Evolutionary conservation across 2,888 invertebrate species (phyloP).

Genomic region (Perithous albicinctus): DNA sequence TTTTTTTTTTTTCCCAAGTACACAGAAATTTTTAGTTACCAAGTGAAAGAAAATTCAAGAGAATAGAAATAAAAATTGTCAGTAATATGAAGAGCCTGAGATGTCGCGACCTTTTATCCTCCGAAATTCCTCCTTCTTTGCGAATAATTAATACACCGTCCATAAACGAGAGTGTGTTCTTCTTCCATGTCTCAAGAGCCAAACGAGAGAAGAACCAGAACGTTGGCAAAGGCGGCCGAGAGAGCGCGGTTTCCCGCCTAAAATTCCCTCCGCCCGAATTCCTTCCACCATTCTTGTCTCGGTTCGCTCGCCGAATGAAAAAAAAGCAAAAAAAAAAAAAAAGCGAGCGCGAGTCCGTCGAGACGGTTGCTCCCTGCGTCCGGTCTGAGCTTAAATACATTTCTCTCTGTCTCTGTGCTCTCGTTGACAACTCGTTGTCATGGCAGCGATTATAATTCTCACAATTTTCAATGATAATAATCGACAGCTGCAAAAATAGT

Average conservation of each 20-base stretch:
- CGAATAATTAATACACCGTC: constrained; percentile 57
- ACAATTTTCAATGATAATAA: constrained; percentile 5
- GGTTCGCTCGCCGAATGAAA: constrained; percentile 37
- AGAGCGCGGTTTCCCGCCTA: constrained; percentile 68
- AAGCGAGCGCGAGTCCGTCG: constrained; percentile 24
- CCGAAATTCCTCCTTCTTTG: constrained; percentile 40
- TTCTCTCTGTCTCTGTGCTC: not conserved
- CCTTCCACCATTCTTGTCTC: constrained; percentile 36
- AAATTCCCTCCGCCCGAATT: constrained; percentile 65
- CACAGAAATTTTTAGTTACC: not conserved
- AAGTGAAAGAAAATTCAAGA: not conserved
- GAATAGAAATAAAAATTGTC: not conserved
- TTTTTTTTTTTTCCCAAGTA: not conserved
- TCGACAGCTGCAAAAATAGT: not conserved
- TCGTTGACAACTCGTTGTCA: constrained; percentile 61
- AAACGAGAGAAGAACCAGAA: constrained; percentile 10
- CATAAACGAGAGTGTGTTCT: constrained; percentile 21
- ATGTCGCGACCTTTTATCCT: constrained; percentile 21
- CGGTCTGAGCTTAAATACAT: not conserved
- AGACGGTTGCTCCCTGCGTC: constrained; percentile 34
- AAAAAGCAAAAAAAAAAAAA: constrained; percentile 19
- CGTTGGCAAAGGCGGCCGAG: constrained; percentile 25
- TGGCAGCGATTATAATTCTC: constrained; percentile 17
- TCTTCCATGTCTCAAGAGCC: constrained; percentile 14
- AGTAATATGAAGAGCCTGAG: not conserved